Base-by-base conservation (phyloP, 2,113 vertebrate species). In the Grammomys surdaster region DNA sequence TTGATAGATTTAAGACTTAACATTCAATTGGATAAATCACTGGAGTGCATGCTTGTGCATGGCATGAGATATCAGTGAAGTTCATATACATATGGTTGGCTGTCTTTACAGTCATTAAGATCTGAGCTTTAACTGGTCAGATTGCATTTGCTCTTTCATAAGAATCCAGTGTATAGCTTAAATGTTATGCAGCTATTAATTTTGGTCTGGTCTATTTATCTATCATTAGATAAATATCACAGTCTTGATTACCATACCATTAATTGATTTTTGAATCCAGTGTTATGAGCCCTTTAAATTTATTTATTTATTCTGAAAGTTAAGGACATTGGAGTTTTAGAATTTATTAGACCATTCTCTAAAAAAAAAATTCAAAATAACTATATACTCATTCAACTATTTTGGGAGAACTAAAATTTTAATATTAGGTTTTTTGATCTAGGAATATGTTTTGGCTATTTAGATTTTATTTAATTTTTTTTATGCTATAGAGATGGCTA, bases 231-330 rank as follows among this genome's bases (percentile, higher is more conserved):
- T 36, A 94, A 92, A 78, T 36, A 88, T 16, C 56, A 94, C 0
- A 40, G 20, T 56, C 31, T 73, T 94, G 20, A 85, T 95, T 81
- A 94, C 0, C 75, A 13, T 72, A 86, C 7, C 4, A 82, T 95
- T 87, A 94, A 88, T 14, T 75, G 93, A 82, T 3, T 75, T 80
- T 95, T 94, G 8, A 91, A 91, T 89, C 11, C 54, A 76, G 7
- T 40, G 26, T 36, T 51, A 3, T 77, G 80, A 89, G 63, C 28
- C 1, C 33, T 90, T 80, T 46, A 75, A 48, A 56, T 95, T 94
- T 77, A 19, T 87, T 89, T 88, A 73, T 91, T 60, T 54, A 77
- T 65, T 92, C 36, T 91, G 26, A 89, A 70, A 89, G 0, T 88
- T 56, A 88, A 56, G 19, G 69, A 19, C 70, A 3, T 78, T 77